Evolutionary conservation across 2,797 vertebrate species (phyloP), one percentile per base, ranked within the genome.

Genomic region (Psittacula derbiana): DNA sequence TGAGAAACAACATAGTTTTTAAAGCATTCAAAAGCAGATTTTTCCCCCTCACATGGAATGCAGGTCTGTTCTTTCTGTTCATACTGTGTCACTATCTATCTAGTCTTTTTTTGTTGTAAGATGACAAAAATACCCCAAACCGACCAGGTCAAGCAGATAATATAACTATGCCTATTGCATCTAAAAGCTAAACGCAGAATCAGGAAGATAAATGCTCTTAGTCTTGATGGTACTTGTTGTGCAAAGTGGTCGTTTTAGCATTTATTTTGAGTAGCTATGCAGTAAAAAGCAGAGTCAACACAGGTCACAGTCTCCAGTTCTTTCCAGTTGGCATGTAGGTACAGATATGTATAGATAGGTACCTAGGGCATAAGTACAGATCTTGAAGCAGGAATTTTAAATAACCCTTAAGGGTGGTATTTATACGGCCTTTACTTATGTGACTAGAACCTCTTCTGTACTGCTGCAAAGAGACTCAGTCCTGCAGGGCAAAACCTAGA

Each of bases 121-220:
- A 80, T 18, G 28, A 20, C 1, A 50, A 30, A 65, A 78, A 25
- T 5, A 1, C 0, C 1, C 5, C 27, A 36, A 36, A 36, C 7
- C 25, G 9, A 25, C 12, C 15, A n/a, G 46, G 28, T 55, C 44
- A 64, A 66, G 46, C 24, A 46, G 19, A n/a, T 52, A 57, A 52
- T 1, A 1, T 44, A 27, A 27, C 60, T 44, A 4, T 44, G 16
- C 15, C 46, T 61, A 53, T 23, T 86, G 33, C 10, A 53, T 43
- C 53, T 80, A 36, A 67, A 90, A 71, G 11, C 74, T 78, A 53
- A 73, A 81, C 21, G 38, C 20, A 73, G 31, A 24, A 44, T 69
- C 25, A 6, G 41, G 49, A 91, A 44, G 31, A 44, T 28, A 87
- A 69, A 82, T 20, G 28, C 4, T 49, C 36, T 44, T 79, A 46